Conservation (phyloP, 2,113 vertebrate genomes). For the Psophia crepitans region DNA sequence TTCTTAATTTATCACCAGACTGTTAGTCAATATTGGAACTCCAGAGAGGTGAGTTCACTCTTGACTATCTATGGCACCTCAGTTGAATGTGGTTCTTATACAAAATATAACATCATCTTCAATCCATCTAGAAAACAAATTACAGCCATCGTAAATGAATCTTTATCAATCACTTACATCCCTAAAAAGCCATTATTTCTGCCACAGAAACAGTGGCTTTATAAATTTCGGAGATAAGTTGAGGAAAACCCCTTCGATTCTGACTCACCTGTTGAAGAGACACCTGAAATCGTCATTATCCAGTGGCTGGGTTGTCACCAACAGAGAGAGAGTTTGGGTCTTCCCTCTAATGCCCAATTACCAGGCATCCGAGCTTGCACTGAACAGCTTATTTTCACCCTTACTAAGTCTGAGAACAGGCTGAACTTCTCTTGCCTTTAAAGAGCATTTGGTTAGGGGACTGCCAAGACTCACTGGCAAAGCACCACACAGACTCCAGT, state of each 20-base stretch:
- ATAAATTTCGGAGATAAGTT: not conserved
- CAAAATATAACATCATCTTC: not conserved
- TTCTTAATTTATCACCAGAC: not conserved
- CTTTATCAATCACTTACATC: not conserved
- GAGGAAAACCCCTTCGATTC: not conserved
- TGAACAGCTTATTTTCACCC: not conserved
- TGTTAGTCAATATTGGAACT: not conserved
- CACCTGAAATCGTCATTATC: not conserved
- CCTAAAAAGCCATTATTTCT: not conserved
- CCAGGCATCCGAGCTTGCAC: not conserved
- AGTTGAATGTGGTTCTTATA: accelerated
- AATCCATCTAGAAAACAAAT: not conserved
- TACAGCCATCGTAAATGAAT: not conserved
- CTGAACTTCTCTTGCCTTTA: not conserved
- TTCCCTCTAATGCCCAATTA: not conserved
- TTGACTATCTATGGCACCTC: not conserved
- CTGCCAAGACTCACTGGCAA: not conserved
- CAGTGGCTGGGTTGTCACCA: not conserved
- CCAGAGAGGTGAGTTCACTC: not conserved
- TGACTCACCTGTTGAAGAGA: not conserved
- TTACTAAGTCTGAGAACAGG: not conserved
- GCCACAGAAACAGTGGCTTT: not conserved
- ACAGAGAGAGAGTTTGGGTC: not conserved
- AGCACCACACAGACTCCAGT: accelerated
- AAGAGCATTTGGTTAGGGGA: not conserved